Evolutionary conservation across 2,888 invertebrate genomes (phyloP), one percentile per base, ranked within the genome.

Genomic region (Emmelina monodactyla): DNA sequence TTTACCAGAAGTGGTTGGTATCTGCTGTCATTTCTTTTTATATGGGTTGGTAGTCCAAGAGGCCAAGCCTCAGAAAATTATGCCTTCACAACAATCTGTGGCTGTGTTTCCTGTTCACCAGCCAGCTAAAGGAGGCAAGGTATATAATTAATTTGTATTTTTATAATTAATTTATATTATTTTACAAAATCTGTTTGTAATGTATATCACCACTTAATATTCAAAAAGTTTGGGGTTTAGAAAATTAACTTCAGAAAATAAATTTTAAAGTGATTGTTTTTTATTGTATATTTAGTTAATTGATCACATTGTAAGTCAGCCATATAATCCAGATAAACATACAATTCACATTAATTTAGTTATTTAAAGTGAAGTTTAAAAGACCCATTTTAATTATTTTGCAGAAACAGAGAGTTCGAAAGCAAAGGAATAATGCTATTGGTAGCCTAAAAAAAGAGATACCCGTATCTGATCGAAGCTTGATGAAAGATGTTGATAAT

Each of bases 51-150:
- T 76, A n/a, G 58, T 46, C 9, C 62, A 62, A 39, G 52, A 50
- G 7, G 56, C 55, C 42, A 60, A 65, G 22, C 76, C 64, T 3
- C 83, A 86, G 1, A 79, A 73, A 48, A 82, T 88, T 16, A 65
- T 81, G 58, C 84, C 87, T 1, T 82, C 87, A 0, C 84, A 85
- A 45, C 83, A 87, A 45, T 81, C 83, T 13, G 58, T 86, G 25
- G 82, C 83, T 9, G 82, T 84, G 41, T 78, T 80, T 41, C 64
- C 76, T 11, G 62, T 73, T 0, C 50, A 62, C 32, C 73, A 68
- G 40, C 75, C 73, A 38, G 47, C 58, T 28, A 75, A 65, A 50
- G 85, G 86, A n/a, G 87, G 87, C 45, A 86, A 85, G 68, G 82
- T 85, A 62, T 47, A 33, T 38, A 35, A 33, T 31, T 31, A 22